phyloP scores from a whole-genome alignment of 2,113 vertebrate species.

The Pantherophis guttatus region DNA sequence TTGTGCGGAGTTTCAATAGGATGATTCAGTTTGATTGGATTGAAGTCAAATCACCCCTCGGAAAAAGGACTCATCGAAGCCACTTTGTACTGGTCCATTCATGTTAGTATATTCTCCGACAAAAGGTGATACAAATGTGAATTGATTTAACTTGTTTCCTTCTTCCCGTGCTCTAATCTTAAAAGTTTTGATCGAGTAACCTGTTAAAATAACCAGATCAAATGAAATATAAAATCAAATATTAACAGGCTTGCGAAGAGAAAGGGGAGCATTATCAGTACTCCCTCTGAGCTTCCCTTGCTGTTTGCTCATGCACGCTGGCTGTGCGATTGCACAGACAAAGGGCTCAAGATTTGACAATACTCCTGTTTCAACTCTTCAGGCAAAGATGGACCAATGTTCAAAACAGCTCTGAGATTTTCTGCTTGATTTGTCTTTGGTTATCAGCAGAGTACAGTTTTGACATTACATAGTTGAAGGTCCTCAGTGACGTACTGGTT shows the following conservation, averaged over 20 bases:
- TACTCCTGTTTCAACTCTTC: background rate
- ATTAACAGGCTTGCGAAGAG: background rate
- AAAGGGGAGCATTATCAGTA: background rate
- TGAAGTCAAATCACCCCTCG: background rate
- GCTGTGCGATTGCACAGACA: background rate
- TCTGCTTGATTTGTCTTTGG: background rate
- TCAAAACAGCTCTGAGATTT: background rate
- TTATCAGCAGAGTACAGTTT: background rate
- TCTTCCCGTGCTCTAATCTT: background rate
- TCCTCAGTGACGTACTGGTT: background rate
- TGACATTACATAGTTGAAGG: background rate
- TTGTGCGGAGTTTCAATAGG: background rate
- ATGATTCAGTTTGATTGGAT: background rate
- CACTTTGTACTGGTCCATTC: background rate
- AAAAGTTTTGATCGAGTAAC: background rate
- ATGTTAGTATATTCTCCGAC: no score
- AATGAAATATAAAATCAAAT: background rate
- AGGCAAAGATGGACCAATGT: background rate
- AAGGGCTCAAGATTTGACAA: background rate
- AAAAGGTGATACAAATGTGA: background rate
- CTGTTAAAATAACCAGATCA: background rate
- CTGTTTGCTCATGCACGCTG: background rate
- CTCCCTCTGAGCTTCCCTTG: background rate
- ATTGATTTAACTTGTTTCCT: background rate
- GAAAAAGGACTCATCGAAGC: background rate